Conservation (phyloP, 2,888 invertebrate species). For the Pseudanteris insignis region DNA sequence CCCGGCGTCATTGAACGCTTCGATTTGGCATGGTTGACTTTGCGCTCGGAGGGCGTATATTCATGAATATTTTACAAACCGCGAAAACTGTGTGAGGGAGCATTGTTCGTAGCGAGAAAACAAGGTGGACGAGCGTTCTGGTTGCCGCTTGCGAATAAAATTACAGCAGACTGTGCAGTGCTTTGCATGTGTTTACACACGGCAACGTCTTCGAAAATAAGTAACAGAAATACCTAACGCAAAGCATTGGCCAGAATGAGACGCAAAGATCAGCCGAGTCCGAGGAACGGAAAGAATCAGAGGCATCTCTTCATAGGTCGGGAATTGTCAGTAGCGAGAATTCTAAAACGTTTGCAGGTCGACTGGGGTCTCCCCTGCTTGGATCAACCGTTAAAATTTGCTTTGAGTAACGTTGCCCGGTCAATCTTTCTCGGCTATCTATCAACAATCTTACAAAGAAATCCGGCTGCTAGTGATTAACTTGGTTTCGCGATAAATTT, state of each 20-base stretch:
- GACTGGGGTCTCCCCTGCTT: conserved; percentile 49
- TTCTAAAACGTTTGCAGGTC: conserved; percentile 44
- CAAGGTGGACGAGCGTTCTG: conserved; percentile 25
- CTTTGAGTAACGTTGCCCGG: conserved; percentile 2
- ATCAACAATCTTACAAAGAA: too few species aligned
- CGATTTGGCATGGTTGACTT: conserved; percentile 31
- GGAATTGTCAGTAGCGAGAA: conserved; percentile 23
- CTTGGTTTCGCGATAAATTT: too few species aligned
- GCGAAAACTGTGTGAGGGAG: conserved; percentile 26
- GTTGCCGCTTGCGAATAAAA: conserved; percentile 28
- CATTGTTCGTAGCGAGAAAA: conserved; percentile 30
- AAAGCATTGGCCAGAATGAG: conserved; percentile 2
- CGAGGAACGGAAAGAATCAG: conserved; percentile 23
- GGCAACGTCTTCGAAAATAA: conserved; percentile 11
- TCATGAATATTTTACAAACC: conserved; percentile 36
- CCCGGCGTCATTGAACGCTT: conserved; percentile 16
- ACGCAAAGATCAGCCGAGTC: conserved; percentile 10
- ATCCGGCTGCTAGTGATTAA: too few species aligned
- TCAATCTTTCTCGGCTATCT: background rate
- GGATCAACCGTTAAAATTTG: conserved; percentile 53
- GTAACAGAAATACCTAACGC: conserved; percentile 1
- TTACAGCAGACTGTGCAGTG: conserved; percentile 10
- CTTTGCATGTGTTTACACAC: conserved; percentile 21
- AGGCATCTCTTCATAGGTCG: conserved; percentile 21
- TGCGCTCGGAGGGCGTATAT: conserved; percentile 25